Percentiles rank a stretch among this genome's conserved stretches.
phyloP scores from a whole-genome alignment of 2,113 vertebrate genomes.

The Chionomys nivalis region DNA sequence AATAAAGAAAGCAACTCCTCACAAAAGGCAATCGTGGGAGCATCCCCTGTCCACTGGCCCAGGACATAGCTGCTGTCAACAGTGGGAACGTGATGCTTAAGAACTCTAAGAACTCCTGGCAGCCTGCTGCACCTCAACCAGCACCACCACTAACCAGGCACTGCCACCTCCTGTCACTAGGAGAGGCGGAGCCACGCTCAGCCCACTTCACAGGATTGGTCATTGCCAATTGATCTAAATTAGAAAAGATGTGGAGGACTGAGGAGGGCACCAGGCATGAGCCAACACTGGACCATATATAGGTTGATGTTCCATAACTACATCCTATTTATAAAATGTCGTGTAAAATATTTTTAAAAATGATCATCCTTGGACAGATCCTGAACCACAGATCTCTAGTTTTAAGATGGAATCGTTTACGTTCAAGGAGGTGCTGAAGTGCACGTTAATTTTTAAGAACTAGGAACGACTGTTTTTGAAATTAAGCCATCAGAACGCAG shows the following conservation, averaged over 20 bases:
- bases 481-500: background rate
- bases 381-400: background rate
- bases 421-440: background rate
- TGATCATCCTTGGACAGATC: background rate
- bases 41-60: background rate
- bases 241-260: background rate
- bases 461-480: background rate
- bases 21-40: constrained; percentile 41
- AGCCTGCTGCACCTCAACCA: background rate
- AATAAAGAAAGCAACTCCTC: constrained; percentile 2
- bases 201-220: background rate
- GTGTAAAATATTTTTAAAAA: background rate
- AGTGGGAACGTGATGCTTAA: background rate
- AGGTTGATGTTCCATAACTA: background rate
- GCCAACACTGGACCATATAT: background rate
- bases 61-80: constrained; percentile 28
- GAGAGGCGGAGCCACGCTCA: background rate
- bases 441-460: background rate
- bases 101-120: background rate
- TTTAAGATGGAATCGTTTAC: background rate
- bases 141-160: background rate
- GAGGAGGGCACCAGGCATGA: background rate
- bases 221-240: background rate
- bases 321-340: background rate
- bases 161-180: background rate